Conservation (phyloP, 2,113 vertebrate species). For the Clupea harengus region DNA sequence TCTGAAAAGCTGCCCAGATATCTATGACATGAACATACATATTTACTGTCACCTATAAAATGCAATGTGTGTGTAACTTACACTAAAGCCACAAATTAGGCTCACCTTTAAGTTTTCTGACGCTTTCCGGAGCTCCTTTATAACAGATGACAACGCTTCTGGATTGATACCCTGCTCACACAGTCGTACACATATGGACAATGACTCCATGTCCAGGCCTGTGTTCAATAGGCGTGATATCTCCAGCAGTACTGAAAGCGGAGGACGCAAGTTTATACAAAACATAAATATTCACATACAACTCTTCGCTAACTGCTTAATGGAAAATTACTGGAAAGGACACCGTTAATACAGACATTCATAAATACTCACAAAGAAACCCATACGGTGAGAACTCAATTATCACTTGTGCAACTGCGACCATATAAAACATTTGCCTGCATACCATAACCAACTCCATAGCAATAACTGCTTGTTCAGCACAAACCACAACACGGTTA, state of each 20-base stretch:
- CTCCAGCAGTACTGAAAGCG: constrained; percentile 85
- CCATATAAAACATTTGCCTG: no score
- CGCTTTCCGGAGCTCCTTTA: constrained; percentile 93
- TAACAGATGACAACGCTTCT: constrained; percentile 92
- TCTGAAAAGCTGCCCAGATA: neutral
- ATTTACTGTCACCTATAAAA: neutral
- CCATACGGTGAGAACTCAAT: no score
- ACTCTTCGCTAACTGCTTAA: neutral
- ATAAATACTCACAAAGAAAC: no score
- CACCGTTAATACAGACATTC: no score
- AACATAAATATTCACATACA: neutral
- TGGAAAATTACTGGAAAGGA: no score
- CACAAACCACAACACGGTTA: no score
- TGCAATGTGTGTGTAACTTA: neutral
- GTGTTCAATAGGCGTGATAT: constrained; percentile 96
- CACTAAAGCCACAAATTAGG: neutral
- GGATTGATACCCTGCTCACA: constrained; percentile 99
- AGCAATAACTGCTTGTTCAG: no score
- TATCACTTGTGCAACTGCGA: no score
- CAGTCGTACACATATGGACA: constrained; percentile 94
- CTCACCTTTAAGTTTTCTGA: constrained; percentile 89
- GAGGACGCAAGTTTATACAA: neutral
- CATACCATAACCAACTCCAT: no score
- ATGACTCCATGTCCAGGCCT: constrained; percentile 93
- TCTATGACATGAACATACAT: neutral